These are phyloP conservation scores for Melipona bicolor DNA, from an alignment of 2,888 invertebrate species.

Conservation along the genomic window DNA sequence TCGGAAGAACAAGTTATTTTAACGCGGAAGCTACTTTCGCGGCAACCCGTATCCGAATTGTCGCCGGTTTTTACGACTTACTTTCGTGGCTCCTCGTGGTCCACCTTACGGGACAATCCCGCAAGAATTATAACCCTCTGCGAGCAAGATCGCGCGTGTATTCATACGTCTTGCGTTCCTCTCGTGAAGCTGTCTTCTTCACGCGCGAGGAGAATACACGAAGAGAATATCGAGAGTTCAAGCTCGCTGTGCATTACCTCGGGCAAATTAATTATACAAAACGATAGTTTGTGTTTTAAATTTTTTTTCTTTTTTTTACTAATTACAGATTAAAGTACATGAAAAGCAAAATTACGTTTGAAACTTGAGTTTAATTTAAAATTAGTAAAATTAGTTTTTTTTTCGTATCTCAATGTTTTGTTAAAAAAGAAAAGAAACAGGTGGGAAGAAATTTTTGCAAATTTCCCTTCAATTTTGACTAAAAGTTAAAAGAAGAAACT, in stretches of 20 bases:
- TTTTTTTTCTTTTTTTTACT: no score
- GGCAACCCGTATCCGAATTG: neutral
- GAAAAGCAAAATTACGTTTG: neutral
- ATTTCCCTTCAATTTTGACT: no score
- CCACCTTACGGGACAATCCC: neutral
- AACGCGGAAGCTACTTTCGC: conserved; percentile 44
- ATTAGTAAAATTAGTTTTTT: no score
- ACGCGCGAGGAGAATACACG: neutral
- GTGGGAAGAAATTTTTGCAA: no score
- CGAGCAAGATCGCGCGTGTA: neutral
- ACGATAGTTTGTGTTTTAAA: no score
- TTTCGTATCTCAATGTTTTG: no score
- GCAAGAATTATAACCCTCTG: neutral
- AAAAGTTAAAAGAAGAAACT: no score
- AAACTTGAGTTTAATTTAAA: no score
- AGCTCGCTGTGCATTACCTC: neutral
- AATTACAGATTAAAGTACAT: no score
- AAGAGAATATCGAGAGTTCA: neutral
- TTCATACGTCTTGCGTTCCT: neutral
- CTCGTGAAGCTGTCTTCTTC: neutral
- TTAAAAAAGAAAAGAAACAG: no score
- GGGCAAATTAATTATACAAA: neutral
- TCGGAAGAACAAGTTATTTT: conserved; percentile 69
- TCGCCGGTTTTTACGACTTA: neutral
- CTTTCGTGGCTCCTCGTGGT: neutral